Evolutionary conservation across 2,797 vertebrate genomes (phyloP), one percentile per base, ranked within the genome.

Genomic region (Microcaecilia unicolor): DNA sequence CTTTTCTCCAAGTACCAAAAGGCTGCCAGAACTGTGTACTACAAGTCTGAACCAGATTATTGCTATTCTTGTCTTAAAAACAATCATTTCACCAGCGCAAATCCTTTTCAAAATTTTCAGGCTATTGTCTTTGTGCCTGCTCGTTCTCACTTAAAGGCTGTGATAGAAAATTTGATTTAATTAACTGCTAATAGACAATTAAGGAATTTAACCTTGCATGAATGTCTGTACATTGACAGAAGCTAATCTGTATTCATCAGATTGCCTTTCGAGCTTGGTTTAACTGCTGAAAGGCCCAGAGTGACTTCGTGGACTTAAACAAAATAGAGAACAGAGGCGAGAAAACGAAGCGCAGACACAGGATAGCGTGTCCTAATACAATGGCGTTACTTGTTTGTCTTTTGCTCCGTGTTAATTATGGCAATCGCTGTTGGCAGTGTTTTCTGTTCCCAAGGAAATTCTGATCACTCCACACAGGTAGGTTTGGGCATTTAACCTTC

Each of bases 21-120:
- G 19, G 39, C 50, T 51, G 50, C 44, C n/a, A 58, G 34, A 28
- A 43, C 40, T 34, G 29, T 11, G 43, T 18, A n/a, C n/a, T n/a
- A n/a, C n/a, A n/a, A n/a, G n/a, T n/a, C n/a, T n/a, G n/a, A n/a
- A n/a, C n/a, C 9, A 18, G 1, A 9, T 3, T 26, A 10, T 1
- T 17, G 7, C 23, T 4, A 11, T 12, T 29, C 9, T 32, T 22
- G n/a, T n/a, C 7, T 14, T 15, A 4, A 9, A 18, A 2, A 8
- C 2, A 15, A 10, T 18, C 11, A 15, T 37, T 14, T 25, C 23
- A 12, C 18, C 6, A 23, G 34, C 5, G n/a, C n/a, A 24, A 15
- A 15, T 8, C 5, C n/a, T 4, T 12, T 24, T 3, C 2, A 11
- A 23, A 15, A 17, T 28, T 17, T 24, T 8, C 11, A 13, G 7